Evolutionary conservation across 2,888 invertebrate species (phyloP), one percentile per base, ranked within the genome.

Genomic region (Pollenia labialis): DNA sequence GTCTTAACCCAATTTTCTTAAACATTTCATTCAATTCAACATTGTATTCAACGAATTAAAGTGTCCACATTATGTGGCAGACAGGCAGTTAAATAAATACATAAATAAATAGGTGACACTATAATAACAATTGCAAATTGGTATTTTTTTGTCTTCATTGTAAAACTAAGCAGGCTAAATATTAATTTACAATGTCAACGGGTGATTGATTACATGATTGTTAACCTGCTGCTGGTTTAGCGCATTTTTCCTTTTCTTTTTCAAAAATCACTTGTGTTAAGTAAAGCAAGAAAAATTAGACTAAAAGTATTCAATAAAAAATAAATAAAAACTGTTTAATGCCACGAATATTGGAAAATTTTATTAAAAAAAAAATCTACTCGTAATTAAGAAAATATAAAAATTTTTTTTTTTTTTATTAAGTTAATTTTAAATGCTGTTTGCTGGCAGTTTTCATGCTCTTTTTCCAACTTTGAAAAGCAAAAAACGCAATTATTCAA

Each of bases 181-280:
- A 32, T 56, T 58, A 48, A 77, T 68, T 79, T 48, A 58, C 4
- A 50, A 23, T 60, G 60, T 69, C 69, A 69, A 50, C 58, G 42
- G 40, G 58, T 69, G 69, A 69, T 79, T 69, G 69, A 79, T 60
- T 40, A 69, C 60, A 69, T 23, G 69, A 69, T 60, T 69, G 58
- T 69, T 12, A 71, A 62, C 32, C 32, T 79, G 69, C 50, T 23
- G 42, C 23, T 46, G 14, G 10, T 58, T 42, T n/a, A 48, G 68
- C 40, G 44, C 9, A 16, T 62, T 60, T 62, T 32, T 32, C 32
- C 32, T 32, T 32, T 32, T 32, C 32, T 32, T 32, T 32, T 32
- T 32, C 4, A 12, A 52, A 56, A 80, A 80, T 62, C 71, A 60
- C 12, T 48, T 72, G 48, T 14, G 16, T 11, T 48, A 16, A 40